Evolutionary conservation across 2,888 invertebrate species (phyloP).

Genomic region (Trichopria drosophilae): DNA sequence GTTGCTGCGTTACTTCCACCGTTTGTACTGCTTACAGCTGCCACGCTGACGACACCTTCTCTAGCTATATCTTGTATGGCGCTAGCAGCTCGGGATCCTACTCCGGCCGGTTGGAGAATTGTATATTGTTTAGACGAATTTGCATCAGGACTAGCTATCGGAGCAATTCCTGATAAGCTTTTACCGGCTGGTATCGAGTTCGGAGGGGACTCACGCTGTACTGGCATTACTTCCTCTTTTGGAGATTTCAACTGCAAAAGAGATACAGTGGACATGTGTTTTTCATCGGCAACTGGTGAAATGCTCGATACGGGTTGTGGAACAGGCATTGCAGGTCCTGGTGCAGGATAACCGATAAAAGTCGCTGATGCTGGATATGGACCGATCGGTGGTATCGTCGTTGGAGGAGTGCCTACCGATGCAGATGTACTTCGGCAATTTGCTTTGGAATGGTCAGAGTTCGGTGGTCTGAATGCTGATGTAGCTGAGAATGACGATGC

Average conservation of each 20-base stretch:
- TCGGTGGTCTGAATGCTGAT: conserved; percentile 79
- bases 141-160: conserved; percentile 59
- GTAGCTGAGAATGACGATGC: conserved; percentile 69
- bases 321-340: conserved; percentile 51
- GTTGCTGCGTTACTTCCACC: conserved; percentile 52
- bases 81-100: conserved; percentile 78
- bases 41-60: conserved; percentile 68
- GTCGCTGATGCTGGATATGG: conserved; percentile 73
- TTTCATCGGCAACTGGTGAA: conserved; percentile 56
- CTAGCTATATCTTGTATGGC: conserved; percentile 77
- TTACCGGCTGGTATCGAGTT: conserved; percentile 45
- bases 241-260: conserved; percentile 60
- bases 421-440: conserved; percentile 49
- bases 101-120: conserved; percentile 81
- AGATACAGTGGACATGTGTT: conserved; percentile 55
- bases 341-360: conserved; percentile 72
- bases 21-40: conserved; percentile 59
- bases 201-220: conserved; percentile 40
- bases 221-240: conserved; percentile 49
- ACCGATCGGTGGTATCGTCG: conserved; percentile 60
- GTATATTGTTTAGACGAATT: conserved; percentile 79
- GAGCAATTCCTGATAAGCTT: conserved; percentile 46
- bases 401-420: conserved; percentile 35
- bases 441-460: conserved; percentile 66
- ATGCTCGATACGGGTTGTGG: conserved; percentile 46